Base-by-base conservation (phyloP, 2,113 vertebrate genomes). In the Crypturellus undulatus region DNA sequence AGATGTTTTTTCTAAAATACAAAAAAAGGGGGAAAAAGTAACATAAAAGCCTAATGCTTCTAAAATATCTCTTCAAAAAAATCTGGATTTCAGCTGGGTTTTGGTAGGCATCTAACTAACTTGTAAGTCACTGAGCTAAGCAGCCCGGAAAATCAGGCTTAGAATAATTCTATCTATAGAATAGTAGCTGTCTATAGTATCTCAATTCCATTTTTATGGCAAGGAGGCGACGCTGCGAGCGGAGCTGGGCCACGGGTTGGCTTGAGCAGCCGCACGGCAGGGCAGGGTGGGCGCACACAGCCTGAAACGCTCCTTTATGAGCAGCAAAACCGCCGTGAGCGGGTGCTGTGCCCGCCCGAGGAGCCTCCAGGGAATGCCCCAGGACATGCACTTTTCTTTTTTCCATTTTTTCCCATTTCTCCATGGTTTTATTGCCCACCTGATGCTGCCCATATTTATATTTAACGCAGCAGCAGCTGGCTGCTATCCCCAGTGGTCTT, bases 11-110 rank as follows among this genome's bases (percentile, higher is more conserved):
- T 73, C 45, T 82, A 42, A 94, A 90, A 70, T 40, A 54, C 12
- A 40, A 32, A 56, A 62, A 49, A 22, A 49, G 22, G 22, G 20
- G 22, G 10, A 22, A 10, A 21, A 47, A 21, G 18, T 9, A 47
- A 47, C 18, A 47, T 9, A 20, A 47, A 47, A 70, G 22, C 78
- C 15, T 69, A 43, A 79, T 68, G 13, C 64, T 77, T 83, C 54
- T 90, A 88, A 96, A 88, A 85, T 49, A 7, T 25, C 19, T 73
- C 59, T 86, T 73, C 26, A 91, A 93, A 60, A 91, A 77, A 38
- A 73, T 56, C 84, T 79, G 60, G 40, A 59, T 85, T 91, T 94
- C 76, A 67, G 18, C 26, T 83, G 51, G n/a, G 83, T 36, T 4
- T 77, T 85, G 45, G 45, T 85, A 59, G 36, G 69, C 43, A 62